Conservation (phyloP, 2,888 invertebrate genomes). For the Amaurobius ferox region DNA sequence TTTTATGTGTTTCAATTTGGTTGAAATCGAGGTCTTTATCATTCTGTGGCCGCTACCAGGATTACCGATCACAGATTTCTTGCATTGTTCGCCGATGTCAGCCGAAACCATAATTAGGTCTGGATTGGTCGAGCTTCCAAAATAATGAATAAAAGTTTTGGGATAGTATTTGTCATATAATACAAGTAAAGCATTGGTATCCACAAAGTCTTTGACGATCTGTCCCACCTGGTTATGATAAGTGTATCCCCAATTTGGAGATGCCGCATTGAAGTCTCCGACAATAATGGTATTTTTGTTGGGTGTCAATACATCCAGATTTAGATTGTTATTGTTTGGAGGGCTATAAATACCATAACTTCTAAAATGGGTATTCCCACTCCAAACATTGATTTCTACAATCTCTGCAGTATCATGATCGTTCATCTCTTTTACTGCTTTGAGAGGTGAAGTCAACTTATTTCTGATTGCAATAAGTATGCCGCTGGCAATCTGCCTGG, state of each 20-base stretch:
- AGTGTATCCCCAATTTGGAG: not conserved
- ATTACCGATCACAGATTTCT: too few relatives aligned
- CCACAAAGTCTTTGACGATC: not conserved
- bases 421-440: not conserved
- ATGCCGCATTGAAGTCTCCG: not conserved
- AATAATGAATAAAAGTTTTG: conserved; percentile 7
- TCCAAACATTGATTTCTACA: not conserved
- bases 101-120: too few relatives aligned
- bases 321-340: not conserved
- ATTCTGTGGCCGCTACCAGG: too few relatives aligned
- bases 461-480: not conserved
- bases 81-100: too few relatives aligned
- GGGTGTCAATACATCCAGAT: not conserved
- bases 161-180: not conserved
- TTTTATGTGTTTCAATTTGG: too few relatives aligned
- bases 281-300: not conserved
- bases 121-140: too few relatives aligned
- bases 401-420: not conserved
- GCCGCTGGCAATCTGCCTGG: too few relatives aligned
- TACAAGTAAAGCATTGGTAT: not conserved
- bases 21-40: too few relatives aligned
- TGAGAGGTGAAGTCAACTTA: not conserved
- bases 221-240: not conserved
- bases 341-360: not conserved
- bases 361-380: not conserved